Evolutionary conservation across 1,140 invertebrate species (phyloP).

Genomic region (Pogonomyrmex californicus): DNA sequence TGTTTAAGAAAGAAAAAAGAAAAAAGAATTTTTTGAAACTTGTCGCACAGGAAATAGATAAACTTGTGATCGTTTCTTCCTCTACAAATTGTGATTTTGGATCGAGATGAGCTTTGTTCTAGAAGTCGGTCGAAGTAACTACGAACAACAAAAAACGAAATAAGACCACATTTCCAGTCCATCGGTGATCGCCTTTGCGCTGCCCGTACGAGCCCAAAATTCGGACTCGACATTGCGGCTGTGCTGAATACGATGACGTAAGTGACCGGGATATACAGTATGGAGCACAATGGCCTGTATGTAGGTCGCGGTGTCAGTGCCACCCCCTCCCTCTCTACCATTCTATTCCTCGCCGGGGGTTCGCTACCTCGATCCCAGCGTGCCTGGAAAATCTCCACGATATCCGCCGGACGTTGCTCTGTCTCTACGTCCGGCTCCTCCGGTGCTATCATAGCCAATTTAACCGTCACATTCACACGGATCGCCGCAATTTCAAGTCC

Average conservation of each 20-base stretch:
- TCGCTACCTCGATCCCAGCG: slow-evolving; percentile 42
- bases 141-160: neutral
- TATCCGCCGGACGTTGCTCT: slow-evolving; percentile 34
- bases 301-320: slow-evolving; percentile 74
- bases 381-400: slow-evolving; percentile 62
- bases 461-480: slow-evolving; percentile 34
- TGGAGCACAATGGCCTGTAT: slow-evolving; percentile 73
- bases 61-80: neutral
- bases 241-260: slow-evolving; percentile 65
- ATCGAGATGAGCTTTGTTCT: neutral
- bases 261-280: slow-evolving; percentile 58
- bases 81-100: neutral
- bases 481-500: slow-evolving; percentile 68
- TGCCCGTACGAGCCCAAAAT: slow-evolving; percentile 34
- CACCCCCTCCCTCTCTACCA: slow-evolving; percentile 39
- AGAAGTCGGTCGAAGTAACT: slow-evolving; percentile 3
- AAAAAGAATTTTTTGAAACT: neutral
- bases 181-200: slow-evolving; percentile 25
- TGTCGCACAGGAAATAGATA: neutral
- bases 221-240: slow-evolving; percentile 39
- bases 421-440: neutral
- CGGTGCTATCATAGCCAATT: slow-evolving; percentile 27
- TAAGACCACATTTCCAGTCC: neutral
- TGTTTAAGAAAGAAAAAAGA: neutral
- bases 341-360: slow-evolving; percentile 38